Evolutionary conservation across 2,113 vertebrate species (phyloP).

Genomic region (Origma solitaria): DNA sequence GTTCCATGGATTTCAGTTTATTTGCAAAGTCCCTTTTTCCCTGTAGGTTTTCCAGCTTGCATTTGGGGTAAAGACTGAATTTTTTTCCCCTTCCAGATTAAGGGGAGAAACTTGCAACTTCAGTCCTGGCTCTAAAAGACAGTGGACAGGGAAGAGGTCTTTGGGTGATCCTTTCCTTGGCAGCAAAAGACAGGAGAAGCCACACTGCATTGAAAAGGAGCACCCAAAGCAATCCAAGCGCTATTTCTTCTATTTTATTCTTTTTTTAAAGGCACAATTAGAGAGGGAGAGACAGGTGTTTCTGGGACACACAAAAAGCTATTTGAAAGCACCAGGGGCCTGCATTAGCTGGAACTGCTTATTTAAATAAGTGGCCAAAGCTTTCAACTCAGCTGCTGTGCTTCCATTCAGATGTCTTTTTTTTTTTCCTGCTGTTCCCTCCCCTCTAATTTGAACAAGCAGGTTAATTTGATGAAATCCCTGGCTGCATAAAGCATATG

Average conservation of each 20-base stretch:
- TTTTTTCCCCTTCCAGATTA: neutral
- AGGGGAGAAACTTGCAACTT: neutral
- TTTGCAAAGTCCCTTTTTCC: neutral
- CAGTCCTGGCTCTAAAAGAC: neutral
- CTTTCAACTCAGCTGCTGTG: slow-evolving; percentile 34
- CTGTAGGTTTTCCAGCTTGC: neutral
- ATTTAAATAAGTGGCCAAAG: slow-evolving; percentile 46
- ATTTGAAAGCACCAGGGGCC: neutral
- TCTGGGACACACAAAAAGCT: neutral
- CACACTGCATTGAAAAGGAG: neutral
- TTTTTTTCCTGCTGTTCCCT: neutral
- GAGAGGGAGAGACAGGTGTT: neutral
- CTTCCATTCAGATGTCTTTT: neutral
- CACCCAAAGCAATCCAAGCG: neutral
- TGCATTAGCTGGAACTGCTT: slow-evolving; percentile 15
- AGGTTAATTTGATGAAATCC: slow-evolving; percentile 25
- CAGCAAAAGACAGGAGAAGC: neutral
- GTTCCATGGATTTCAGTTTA: neutral
- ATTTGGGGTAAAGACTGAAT: neutral
- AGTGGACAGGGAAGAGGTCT: neutral
- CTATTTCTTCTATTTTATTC: neutral
- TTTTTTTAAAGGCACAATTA: neutral
- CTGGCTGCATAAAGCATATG: neutral
- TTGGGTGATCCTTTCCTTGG: neutral
- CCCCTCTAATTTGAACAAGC: neutral